Evolutionary conservation across 92 coral and sea anemone species (phyloP).

Genomic region (Diadumene lineata): DNA sequence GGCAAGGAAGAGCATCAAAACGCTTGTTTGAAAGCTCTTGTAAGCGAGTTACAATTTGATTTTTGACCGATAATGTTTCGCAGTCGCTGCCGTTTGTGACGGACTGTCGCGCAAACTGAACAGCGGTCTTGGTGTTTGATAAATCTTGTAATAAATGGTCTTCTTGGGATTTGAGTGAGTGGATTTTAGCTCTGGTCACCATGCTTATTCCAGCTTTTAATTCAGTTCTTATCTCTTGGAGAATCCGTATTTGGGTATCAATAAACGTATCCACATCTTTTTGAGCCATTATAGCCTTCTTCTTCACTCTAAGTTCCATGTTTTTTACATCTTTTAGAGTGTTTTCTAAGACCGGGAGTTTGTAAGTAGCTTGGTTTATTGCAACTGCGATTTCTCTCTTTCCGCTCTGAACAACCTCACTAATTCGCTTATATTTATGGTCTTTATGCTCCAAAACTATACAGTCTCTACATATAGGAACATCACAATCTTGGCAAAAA

Average conservation of each 20-base stretch:
- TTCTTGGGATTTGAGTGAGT: conserved; percentile 41
- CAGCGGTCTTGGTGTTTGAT: conserved; percentile 36
- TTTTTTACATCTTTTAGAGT: conserved; percentile 21
- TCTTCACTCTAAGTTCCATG: conserved; percentile 27
- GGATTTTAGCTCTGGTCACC: conserved; percentile 33
- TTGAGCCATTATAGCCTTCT: conserved; percentile 21
- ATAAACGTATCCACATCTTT: conserved; percentile 42
- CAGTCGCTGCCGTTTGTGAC: conserved; percentile 55
- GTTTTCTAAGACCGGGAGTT: conserved; percentile 24
- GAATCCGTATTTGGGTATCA: conserved; percentile 32
- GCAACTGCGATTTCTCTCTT: conserved; percentile 25
- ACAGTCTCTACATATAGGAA: conserved; percentile 28
- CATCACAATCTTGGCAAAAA: conserved; percentile 23
- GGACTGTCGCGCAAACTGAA: conserved; percentile 53
- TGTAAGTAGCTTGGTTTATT: conserved; percentile 30
- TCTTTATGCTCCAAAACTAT: conserved; percentile 33
- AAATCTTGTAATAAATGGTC: conserved; percentile 34
- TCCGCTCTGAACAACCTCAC: conserved; percentile 14
- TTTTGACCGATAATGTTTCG: conserved; percentile 52
- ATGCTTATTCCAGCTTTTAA: conserved; percentile 39
- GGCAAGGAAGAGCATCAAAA: conserved; percentile 35
- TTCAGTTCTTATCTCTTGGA: conserved; percentile 35
- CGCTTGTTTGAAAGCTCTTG: conserved; percentile 32
- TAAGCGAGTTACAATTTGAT: conserved; percentile 50
- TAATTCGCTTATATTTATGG: conserved; percentile 15